These are phyloP conservation scores for Polia nebulosa DNA, from an alignment of 2,888 invertebrate species.

Conservation along the genomic window DNA sequence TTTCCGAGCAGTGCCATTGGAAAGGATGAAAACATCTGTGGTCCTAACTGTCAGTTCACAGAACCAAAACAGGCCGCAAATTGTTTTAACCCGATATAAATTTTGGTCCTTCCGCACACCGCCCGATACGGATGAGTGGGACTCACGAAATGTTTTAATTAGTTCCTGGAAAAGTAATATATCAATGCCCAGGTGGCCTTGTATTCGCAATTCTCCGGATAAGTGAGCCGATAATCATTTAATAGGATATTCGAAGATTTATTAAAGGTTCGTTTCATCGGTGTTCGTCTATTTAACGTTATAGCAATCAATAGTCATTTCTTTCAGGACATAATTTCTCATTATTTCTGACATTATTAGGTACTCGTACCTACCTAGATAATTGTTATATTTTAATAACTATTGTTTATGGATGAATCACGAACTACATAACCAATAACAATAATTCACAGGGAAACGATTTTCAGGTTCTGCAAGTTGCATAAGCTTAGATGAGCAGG, in stretches of 20 bases:
- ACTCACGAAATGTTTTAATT: constrained; percentile 58
- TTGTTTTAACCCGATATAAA: constrained; percentile 63
- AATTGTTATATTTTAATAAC: no score
- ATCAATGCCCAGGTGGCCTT: constrained; percentile 33
- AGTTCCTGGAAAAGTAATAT: constrained; percentile 48
- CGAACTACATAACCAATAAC: no score
- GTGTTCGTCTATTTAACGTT: constrained; percentile 7
- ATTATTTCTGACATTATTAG: no score
- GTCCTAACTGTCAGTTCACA: constrained; percentile 57
- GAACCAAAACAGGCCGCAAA: constrained; percentile 64
- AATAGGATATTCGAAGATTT: constrained; percentile 4
- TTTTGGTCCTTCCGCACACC: constrained; percentile 44
- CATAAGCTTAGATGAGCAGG: no score
- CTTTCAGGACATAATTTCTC: not conserved
- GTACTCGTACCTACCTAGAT: no score
- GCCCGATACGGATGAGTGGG: constrained; percentile 49
- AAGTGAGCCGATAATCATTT: constrained; percentile 20
- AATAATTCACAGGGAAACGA: no score
- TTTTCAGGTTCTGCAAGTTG: no score
- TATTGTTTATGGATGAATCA: no score
- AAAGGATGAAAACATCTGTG: constrained; percentile 63
- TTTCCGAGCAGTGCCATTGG: constrained; percentile 19
- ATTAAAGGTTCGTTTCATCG: constrained; percentile 14
- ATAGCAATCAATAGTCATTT: not conserved
- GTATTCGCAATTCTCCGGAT: constrained; percentile 7